A percentile compares a stretch with the other conserved stretches of the same genome.
Evolutionary conservation across 2,113 vertebrate genomes (phyloP).

Genomic region (Scomber scombrus): DNA sequence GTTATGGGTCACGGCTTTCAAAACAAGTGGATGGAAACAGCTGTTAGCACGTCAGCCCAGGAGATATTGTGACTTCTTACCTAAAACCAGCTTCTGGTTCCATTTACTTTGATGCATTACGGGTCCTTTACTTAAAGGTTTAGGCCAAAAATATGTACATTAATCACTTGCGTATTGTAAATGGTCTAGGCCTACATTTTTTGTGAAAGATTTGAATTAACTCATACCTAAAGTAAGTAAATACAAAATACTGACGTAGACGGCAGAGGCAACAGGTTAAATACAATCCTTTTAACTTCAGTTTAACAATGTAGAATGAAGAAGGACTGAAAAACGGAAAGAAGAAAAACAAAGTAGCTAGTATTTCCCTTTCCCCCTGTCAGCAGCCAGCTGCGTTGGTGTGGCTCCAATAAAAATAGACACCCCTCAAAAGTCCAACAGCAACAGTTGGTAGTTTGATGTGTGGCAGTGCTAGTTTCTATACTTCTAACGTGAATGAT

Average conservation of each 20-base stretch:
- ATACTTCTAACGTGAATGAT: slow-evolving; percentile 48
- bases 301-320: slow-evolving; percentile 36
- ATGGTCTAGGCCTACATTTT: slow-evolving; percentile 25
- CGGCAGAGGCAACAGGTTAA: slow-evolving; percentile 5
- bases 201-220: slow-evolving; percentile 10
- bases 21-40: slow-evolving; percentile 67
- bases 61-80: slow-evolving; percentile 39
- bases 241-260: background rate
- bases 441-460: slow-evolving; percentile 55
- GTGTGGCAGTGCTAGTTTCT: slow-evolving; percentile 41
- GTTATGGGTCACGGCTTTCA: slow-evolving; percentile 58
- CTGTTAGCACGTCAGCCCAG: slow-evolving; percentile 28
- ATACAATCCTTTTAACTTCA: slow-evolving; percentile 12
- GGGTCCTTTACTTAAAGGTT: slow-evolving; percentile 11
- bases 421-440: slow-evolving; percentile 50
- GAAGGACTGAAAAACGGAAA: slow-evolving; percentile 50
- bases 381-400: slow-evolving; percentile 75
- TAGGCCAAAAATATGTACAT: slow-evolving; percentile 9
- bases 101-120: slow-evolving; percentile 20
- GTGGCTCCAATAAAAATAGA: slow-evolving; percentile 70
- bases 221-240: slow-evolving; percentile 9
- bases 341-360: slow-evolving; percentile 54
- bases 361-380: slow-evolving; percentile 61
- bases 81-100: slow-evolving; percentile 38
- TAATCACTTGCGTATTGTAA: slow-evolving; percentile 12